Conservation (phyloP, 2,888 invertebrate species). For the Drosophila subsilvestris region DNA sequence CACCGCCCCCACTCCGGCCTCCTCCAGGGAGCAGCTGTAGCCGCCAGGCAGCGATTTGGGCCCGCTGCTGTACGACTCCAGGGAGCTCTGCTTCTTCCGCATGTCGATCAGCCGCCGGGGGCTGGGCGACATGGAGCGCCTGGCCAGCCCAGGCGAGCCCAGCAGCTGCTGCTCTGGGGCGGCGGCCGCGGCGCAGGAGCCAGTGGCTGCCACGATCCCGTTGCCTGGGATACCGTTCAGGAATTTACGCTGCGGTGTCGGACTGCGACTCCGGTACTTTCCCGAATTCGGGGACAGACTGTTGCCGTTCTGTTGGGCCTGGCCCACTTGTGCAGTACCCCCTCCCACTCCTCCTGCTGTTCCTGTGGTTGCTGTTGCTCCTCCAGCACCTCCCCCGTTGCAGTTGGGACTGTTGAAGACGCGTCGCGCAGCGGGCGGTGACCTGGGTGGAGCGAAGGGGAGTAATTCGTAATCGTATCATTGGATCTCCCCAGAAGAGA, state of each 20-base stretch:
- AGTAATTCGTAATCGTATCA: too few relatives aligned
- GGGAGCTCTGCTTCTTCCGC: slow-evolving; percentile 82
- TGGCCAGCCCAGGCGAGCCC: slow-evolving; percentile 74
- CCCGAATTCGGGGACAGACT: slow-evolving; percentile 70
- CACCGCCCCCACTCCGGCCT: neutral
- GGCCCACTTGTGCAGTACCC: neutral
- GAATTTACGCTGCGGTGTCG: slow-evolving; percentile 85
- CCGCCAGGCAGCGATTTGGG: slow-evolving; percentile 73
- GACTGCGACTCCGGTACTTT: slow-evolving; percentile 85
- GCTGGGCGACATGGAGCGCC: slow-evolving; percentile 84
- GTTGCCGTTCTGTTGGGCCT: slow-evolving; percentile 25
- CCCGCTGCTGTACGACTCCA: slow-evolving; percentile 74
- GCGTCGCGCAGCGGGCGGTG: slow-evolving; percentile 83
- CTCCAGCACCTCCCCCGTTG: slow-evolving; percentile 8
- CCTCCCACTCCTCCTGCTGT: slow-evolving; percentile 23
- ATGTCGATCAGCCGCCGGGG: slow-evolving; percentile 82
- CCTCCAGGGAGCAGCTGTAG: slow-evolving; percentile 31
- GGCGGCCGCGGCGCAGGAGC: slow-evolving; percentile 5
- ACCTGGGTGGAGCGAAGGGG: slow-evolving; percentile 67
- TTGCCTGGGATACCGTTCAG: slow-evolving; percentile 68
- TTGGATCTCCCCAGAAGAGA: neutral
- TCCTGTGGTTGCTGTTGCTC: slow-evolving; percentile 20
- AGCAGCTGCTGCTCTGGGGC: slow-evolving; percentile 28
- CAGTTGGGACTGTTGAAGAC: slow-evolving; percentile 63
- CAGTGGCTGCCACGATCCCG: slow-evolving; percentile 16